Evolutionary conservation across 2,113 vertebrate genomes (phyloP).

Genomic region (Eidolon helvum): DNA sequence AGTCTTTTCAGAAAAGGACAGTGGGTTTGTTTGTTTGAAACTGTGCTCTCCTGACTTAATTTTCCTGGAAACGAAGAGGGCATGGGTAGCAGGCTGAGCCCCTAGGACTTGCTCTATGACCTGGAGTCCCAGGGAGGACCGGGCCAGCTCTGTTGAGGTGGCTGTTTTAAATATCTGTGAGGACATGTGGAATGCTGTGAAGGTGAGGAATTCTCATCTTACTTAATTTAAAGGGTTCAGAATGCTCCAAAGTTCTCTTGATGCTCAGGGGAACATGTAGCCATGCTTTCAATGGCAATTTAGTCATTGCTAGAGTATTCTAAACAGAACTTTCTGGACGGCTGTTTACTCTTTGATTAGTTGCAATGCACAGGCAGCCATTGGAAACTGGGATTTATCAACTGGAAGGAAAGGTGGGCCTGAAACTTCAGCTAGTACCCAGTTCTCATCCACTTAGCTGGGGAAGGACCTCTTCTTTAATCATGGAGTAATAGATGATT

Average conservation of each 20-base stretch:
- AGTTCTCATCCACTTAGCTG: conserved; percentile 72
- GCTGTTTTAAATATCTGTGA: background rate
- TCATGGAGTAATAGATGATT: conserved; percentile 83
- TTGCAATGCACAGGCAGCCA: background rate
- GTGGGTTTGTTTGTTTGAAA: background rate
- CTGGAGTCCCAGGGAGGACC: background rate
- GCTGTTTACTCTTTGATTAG: conserved; percentile 15
- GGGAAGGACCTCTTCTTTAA: conserved; percentile 80
- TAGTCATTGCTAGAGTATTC: background rate
- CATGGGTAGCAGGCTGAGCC: background rate
- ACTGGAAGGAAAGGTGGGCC: conserved; percentile 63
- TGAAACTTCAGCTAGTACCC: conserved; percentile 70
- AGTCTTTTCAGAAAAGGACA: background rate
- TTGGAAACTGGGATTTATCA: conserved; percentile 47
- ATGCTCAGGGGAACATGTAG: background rate
- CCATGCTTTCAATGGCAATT: background rate
- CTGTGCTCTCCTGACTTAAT: background rate
- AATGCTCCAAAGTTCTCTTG: background rate
- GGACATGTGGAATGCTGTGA: background rate
- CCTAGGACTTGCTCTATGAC: background rate
- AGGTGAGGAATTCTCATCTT: background rate
- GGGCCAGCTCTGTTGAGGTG: background rate
- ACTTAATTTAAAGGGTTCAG: background rate
- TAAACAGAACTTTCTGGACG: background rate
- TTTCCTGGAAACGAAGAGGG: background rate